Conservation (phyloP, 2,113 vertebrate species). For the Hippocampus abdominalis region DNA sequence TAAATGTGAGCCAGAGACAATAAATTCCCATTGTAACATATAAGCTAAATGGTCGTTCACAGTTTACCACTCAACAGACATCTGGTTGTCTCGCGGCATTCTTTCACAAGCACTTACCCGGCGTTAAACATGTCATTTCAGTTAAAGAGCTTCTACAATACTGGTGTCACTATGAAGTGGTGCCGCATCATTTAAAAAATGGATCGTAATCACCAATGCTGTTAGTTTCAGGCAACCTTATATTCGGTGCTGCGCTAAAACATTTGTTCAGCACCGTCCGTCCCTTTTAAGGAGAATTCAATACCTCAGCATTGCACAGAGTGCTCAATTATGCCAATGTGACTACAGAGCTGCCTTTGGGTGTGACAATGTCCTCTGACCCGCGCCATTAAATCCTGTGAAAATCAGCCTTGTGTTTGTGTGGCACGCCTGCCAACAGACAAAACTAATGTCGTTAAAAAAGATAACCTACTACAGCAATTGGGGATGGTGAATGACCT, state of each 20-base stretch:
- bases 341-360: not conserved
- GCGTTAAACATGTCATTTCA: not conserved
- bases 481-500: constrained; percentile 1
- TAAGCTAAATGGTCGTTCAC: not conserved
- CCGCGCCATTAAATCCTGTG: not conserved
- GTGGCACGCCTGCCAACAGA: not conserved
- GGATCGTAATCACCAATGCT: not conserved
- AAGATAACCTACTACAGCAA: not conserved
- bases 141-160: not conserved
- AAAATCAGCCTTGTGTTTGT: not conserved
- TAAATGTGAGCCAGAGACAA: not conserved
- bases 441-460: not conserved
- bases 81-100: not conserved
- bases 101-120: not conserved
- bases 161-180: no score
- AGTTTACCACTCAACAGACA: not conserved
- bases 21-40: not conserved
- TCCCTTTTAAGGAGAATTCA: not conserved
- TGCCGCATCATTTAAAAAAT: no score
- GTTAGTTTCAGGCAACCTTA: not conserved
- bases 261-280: not conserved
- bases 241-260: not conserved
- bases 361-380: not conserved
- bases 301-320: not conserved
- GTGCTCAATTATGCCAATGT: no score